These are phyloP conservation scores for Caenorhabditis japonica DNA, from an alignment of 2,888 invertebrate species.

Conservation along the genomic window DNA sequence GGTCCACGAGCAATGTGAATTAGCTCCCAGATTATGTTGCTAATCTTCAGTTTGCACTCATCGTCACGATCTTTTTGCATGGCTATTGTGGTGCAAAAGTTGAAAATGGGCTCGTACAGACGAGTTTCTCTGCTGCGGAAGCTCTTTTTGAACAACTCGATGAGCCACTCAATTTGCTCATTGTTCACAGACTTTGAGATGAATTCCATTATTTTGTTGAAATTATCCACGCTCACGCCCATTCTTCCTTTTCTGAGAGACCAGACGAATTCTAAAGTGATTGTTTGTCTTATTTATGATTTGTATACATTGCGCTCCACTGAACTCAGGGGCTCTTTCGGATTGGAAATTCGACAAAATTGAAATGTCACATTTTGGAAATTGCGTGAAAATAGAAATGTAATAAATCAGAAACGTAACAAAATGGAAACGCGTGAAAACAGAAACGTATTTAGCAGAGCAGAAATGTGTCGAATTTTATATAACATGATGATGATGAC, in stretches of 20 bases:
- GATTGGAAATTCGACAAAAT: no score
- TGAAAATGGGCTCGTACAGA: constrained; percentile 47
- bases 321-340: no score
- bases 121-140: constrained; percentile 46
- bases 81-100: constrained; percentile 25
- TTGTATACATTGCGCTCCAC: no score
- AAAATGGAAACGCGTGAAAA: no score
- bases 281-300: no score
- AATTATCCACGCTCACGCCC: constrained; percentile 80
- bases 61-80: constrained; percentile 38
- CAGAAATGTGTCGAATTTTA: no score
- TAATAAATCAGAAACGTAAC: no score
- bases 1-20: constrained; percentile 43
- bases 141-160: constrained; percentile 52
- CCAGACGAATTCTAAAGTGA: constrained; percentile 78
- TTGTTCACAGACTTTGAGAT: constrained; percentile 42
- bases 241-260: constrained; percentile 79
- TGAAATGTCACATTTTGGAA: no score
- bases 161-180: constrained; percentile 49
- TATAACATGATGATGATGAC: no score
- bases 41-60: constrained; percentile 39
- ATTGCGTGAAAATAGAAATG: no score
- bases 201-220: constrained; percentile 80
- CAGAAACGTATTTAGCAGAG: no score
- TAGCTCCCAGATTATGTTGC: constrained; percentile 47